Evolutionary conservation across 2,113 vertebrate genomes (phyloP).

Genomic region (Acanthisitta chloris): DNA sequence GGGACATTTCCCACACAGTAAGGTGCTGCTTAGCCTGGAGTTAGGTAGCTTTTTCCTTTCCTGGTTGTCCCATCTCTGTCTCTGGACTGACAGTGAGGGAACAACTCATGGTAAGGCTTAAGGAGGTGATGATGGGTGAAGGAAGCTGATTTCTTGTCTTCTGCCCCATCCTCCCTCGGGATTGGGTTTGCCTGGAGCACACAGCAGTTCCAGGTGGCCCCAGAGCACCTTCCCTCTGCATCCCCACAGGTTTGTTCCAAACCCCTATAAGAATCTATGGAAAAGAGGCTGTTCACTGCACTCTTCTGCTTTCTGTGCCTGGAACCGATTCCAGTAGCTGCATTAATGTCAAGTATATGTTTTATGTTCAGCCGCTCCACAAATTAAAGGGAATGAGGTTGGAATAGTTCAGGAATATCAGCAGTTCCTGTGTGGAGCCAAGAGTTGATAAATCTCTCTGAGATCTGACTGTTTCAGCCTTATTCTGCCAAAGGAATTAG

Average conservation of each 20-base stretch:
- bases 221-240: fast-evolving
- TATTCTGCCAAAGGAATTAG: background rate
- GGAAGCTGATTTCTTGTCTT: background rate
- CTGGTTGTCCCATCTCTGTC: background rate
- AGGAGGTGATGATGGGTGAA: background rate
- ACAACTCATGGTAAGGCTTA: background rate
- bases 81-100: background rate
- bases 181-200: background rate
- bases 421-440: background rate
- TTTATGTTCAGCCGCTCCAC: background rate
- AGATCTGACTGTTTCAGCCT: background rate
- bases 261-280: fast-evolving
- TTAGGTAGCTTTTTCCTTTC: background rate
- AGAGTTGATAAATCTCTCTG: background rate
- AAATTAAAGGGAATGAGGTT: background rate
- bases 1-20: background rate
- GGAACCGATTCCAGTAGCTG: background rate
- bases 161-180: background rate
- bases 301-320: background rate
- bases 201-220: fast-evolving
- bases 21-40: no score
- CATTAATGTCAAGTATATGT: background rate
- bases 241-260: background rate
- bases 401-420: background rate
- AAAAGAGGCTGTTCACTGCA: background rate